phyloP scores from a whole-genome alignment of 2,113 vertebrate genomes.

The Trogon melanurus region DNA sequence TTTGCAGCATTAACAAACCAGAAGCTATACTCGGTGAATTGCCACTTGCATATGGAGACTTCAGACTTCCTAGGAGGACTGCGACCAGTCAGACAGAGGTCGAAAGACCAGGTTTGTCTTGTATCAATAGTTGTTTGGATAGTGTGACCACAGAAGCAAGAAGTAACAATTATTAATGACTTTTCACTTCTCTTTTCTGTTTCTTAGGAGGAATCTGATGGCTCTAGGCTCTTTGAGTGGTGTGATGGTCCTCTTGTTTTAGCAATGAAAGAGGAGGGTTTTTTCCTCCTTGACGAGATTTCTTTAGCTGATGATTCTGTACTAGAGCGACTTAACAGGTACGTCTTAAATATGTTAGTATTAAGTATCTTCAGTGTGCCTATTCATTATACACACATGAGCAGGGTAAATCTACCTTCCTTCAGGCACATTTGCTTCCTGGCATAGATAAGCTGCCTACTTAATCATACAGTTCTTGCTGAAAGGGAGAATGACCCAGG shows the following conservation, averaged over 20 bases:
- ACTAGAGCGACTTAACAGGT: slow-evolving; percentile 98
- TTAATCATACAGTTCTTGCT: not conserved
- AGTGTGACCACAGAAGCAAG: not conserved
- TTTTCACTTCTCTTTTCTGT: not conserved
- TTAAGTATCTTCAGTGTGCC: not conserved
- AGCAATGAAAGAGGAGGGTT: slow-evolving; percentile 90
- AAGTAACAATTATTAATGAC: not conserved
- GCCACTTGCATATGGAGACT: slow-evolving; percentile 97
- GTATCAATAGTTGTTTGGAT: not conserved
- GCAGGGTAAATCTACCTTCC: not conserved
- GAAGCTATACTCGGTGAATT: slow-evolving; percentile 90
- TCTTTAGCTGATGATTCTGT: slow-evolving; percentile 97
- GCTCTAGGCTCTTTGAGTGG: slow-evolving; percentile 91
- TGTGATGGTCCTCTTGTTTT: slow-evolving; percentile 92
- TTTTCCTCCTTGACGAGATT: slow-evolving; percentile 97
- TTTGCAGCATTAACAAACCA: slow-evolving; percentile 87
- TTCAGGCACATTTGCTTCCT: not conserved
- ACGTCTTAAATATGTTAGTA: not conserved
- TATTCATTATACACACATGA: not conserved
- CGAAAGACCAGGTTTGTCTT: slow-evolving; percentile 78
- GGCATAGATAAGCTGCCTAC: not conserved
- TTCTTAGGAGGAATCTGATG: slow-evolving; percentile 80
- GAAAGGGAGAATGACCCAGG: not conserved
- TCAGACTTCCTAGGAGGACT: slow-evolving; percentile 95
- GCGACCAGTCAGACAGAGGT: slow-evolving; percentile 85